Percentiles rank a stretch among this genome's conserved stretches.
These are phyloP conservation scores for Rambutsinella grinnellia DNA, from an alignment of 2,888 invertebrate species.

Conservation along the genomic window DNA sequence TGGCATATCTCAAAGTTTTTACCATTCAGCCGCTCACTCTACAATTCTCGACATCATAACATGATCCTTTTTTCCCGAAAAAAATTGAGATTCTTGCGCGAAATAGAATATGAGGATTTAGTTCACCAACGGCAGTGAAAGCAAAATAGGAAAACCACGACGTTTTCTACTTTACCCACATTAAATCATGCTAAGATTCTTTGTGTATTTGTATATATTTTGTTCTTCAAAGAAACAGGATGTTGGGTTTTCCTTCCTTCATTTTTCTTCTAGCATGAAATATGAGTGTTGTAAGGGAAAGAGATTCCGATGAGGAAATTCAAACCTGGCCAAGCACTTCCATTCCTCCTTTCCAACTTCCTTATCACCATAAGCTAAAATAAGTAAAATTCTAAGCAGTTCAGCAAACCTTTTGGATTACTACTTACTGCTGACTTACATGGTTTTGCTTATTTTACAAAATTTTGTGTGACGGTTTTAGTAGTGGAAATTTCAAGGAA, in stretches of 20 bases:
- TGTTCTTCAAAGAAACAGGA: slow-evolving; percentile 20
- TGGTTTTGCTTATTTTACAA: background rate
- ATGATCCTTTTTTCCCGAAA: background rate
- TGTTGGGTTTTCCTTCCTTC: slow-evolving; percentile 44
- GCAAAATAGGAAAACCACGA: slow-evolving; percentile 11
- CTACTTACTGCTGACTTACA: slow-evolving; percentile 13
- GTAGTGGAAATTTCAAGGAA: too few species aligned
- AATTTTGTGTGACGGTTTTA: too few species aligned
- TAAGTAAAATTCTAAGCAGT: background rate
- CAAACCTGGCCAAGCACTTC: slow-evolving; percentile 49
- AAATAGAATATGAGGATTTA: slow-evolving; percentile 13
- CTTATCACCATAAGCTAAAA: background rate
- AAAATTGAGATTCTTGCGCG: slow-evolving; percentile 7
- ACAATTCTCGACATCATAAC: slow-evolving; percentile 10
- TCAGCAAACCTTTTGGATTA: slow-evolving; percentile 27
- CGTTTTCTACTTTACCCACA: slow-evolving; percentile 5
- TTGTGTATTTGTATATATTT: background rate
- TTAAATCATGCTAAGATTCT: slow-evolving; percentile 2
- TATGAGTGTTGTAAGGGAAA: slow-evolving; percentile 46
- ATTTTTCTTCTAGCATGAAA: slow-evolving; percentile 39
- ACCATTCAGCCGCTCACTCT: background rate
- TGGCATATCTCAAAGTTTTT: background rate
- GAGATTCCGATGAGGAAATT: slow-evolving; percentile 51
- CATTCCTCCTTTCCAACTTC: slow-evolving; percentile 15
- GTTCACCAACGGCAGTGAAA: background rate